Percentiles rank a stretch among this genome's conserved stretches.
These are phyloP conservation scores for Oreotrochilus melanogaster DNA, from an alignment of 2,113 vertebrate genomes.

Conservation along the genomic window DNA sequence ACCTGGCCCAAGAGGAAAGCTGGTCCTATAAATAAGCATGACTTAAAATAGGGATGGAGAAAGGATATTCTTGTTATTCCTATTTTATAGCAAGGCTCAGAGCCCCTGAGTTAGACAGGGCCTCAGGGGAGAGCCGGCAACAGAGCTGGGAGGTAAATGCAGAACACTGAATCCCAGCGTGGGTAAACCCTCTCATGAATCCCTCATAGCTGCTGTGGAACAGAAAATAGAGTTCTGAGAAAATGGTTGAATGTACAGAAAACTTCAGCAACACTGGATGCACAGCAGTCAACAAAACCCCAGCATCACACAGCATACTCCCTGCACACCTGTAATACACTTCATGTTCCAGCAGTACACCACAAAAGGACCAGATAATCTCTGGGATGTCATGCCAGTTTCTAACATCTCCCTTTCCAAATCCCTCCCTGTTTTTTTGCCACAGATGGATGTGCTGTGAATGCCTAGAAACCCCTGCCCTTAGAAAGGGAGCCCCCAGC, in stretches of 20 bases:
- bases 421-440: not conserved
- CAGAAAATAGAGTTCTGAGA: not conserved
- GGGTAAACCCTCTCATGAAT: not conserved
- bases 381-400: fast-evolving
- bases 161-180: fast-evolving
- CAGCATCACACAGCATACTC: not conserved
- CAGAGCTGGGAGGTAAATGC: not conserved
- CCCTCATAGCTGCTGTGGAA: not conserved
- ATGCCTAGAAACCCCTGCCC: not conserved
- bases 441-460: fast-evolving
- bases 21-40: not conserved
- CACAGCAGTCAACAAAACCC: not conserved
- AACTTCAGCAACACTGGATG: not conserved
- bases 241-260: not conserved
- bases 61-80: not conserved
- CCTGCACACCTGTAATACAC: not conserved
- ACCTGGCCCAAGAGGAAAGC: not conserved
- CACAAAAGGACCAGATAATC: not conserved
- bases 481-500: not conserved
- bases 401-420: not conserved
- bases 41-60: not conserved
- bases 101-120: not conserved
- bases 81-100: not conserved
- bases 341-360: not conserved
- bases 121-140: not conserved